A percentile compares a stretch with the other conserved stretches of the same genome.
phyloP scores from a whole-genome alignment of 2,113 vertebrate species.

The Erythrocebus patas region DNA sequence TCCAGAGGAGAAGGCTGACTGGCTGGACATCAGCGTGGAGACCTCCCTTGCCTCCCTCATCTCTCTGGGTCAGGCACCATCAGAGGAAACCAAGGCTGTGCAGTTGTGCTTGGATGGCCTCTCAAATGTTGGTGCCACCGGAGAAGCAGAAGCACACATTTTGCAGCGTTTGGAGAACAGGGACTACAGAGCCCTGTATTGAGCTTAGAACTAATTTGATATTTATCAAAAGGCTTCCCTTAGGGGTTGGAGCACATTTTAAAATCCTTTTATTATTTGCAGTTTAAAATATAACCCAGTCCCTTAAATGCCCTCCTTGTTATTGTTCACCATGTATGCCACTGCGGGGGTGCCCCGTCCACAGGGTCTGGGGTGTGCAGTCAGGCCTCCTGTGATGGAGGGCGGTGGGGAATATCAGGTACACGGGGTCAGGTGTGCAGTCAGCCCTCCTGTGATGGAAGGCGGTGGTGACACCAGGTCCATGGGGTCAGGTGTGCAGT shows the following conservation, averaged over 20 bases:
- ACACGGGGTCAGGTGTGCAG: too few relatives aligned
- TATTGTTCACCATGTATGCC: neutral
- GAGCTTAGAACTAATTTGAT: neutral
- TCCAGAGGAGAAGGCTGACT: neutral
- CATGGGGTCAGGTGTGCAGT: too few relatives aligned
- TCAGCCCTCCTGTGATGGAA: too few relatives aligned
- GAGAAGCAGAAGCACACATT: neutral
- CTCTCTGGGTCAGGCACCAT: neutral
- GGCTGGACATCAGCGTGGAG: neutral
- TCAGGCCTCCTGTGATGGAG: too few relatives aligned
- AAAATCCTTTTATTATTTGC: neutral
- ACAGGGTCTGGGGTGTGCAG: too few relatives aligned
- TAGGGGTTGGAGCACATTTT: too few relatives aligned
- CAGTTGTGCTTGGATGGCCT: neutral
- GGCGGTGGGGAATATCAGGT: too few relatives aligned
- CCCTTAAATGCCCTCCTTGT: too few relatives aligned
- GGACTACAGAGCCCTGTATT: neutral
- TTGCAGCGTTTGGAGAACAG: neutral
- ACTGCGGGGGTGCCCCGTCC: accelerated
- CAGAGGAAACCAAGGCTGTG: neutral
- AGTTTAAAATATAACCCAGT: neutral
- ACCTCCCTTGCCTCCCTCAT: too few relatives aligned
- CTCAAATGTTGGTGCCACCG: neutral
- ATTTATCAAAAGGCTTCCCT: too few relatives aligned
- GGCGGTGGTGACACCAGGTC: accelerated